phyloP scores from a whole-genome alignment of 2,797 vertebrate genomes.

The Geotrypetes seraphini region DNA sequence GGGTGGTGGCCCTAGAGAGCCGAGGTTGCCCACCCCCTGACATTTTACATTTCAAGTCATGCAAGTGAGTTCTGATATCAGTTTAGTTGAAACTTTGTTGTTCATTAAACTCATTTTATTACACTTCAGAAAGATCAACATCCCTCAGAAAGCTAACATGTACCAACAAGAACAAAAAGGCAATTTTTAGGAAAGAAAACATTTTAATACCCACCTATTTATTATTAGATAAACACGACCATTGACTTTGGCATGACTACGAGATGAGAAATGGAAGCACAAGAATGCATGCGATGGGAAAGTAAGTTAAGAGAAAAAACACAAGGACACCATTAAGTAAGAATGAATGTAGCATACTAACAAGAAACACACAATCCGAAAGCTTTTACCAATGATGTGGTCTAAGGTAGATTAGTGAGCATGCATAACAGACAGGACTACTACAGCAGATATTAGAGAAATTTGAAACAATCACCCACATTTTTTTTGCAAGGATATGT shows the following conservation, averaged over 20 bases:
- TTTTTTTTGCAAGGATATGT: too few species aligned
- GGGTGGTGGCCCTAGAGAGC: too few species aligned
- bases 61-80: too few species aligned
- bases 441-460: too few species aligned
- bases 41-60: too few species aligned
- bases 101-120: too few species aligned
- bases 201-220: slow-evolving; percentile 90
- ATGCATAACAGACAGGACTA: too few species aligned
- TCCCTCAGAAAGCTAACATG: background rate
- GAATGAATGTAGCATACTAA: background rate
- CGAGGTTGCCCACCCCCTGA: too few species aligned
- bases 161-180: slow-evolving; percentile 2
- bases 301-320: slow-evolving; percentile 50
- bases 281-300: slow-evolving; percentile 30
- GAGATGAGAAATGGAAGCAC: slow-evolving; percentile 46
- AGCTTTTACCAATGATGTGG: background rate
- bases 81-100: too few species aligned
- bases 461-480: too few species aligned
- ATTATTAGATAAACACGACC: slow-evolving; percentile 96
- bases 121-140: too few species aligned
- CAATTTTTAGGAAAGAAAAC: slow-evolving; percentile 20
- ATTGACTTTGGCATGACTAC: slow-evolving; percentile 96
- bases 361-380: slow-evolving; percentile 1
- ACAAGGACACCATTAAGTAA: slow-evolving; percentile 50
- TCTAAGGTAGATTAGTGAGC: background rate